Evolutionary conservation across 2,113 vertebrate species (phyloP).

Genomic region (Sula dactylatra): DNA sequence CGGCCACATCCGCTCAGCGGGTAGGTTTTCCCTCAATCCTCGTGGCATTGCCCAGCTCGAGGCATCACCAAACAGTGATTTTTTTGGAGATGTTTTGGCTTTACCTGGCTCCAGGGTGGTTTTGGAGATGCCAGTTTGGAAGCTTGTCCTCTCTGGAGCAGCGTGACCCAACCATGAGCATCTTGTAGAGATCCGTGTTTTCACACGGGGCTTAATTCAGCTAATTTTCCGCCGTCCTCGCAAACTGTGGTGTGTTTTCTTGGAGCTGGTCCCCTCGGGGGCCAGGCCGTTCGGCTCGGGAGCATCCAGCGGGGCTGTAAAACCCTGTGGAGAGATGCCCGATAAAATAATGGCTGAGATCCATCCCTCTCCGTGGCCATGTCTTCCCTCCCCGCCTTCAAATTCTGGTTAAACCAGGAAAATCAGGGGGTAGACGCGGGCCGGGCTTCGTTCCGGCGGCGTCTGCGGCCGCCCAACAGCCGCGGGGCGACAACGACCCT

Average conservation of each 20-base stretch:
- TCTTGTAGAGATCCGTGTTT: neutral
- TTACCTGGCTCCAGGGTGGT: neutral
- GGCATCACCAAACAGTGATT: neutral
- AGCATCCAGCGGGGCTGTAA: neutral
- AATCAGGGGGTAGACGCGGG: neutral
- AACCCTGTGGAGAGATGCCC: neutral
- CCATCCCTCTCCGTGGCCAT: neutral
- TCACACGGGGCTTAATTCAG: accelerated
- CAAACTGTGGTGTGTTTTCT: neutral
- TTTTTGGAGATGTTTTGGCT: neutral
- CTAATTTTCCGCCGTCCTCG: no score
- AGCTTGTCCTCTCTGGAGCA: no score
- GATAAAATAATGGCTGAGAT: neutral
- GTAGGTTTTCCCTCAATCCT: neutral
- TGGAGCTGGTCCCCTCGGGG: neutral
- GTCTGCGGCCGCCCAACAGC: neutral
- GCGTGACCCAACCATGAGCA: accelerated
- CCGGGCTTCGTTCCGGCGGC: neutral
- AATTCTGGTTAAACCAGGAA: neutral
- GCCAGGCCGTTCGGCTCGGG: neutral
- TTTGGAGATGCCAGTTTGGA: neutral
- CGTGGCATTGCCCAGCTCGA: accelerated
- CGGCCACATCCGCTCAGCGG: accelerated
- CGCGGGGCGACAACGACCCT: accelerated
- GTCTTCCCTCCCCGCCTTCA: neutral